Conservation (phyloP, 2,797 vertebrate genomes). For the Pseudochirops corinnae region DNA sequence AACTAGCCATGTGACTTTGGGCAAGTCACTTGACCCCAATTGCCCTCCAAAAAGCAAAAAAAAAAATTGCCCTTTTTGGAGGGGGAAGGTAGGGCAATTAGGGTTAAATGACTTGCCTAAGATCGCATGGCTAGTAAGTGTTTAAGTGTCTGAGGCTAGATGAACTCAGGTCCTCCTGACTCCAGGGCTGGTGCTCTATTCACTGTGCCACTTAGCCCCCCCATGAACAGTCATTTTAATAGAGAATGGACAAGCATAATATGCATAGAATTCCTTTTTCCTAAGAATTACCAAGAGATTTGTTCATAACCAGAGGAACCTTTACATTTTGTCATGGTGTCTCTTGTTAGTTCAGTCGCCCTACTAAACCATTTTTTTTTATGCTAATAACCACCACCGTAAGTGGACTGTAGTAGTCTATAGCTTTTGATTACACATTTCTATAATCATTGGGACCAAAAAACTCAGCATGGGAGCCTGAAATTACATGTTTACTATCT, state of each 20-base stretch:
- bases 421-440: slow-evolving; percentile 35
- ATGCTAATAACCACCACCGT: slow-evolving; percentile 25
- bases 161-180: no score
- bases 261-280: background rate
- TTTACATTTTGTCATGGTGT: slow-evolving; percentile 38
- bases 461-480: background rate
- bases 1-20: no score
- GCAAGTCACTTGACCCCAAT: no score
- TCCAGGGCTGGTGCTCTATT: no score
- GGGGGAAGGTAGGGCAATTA: no score
- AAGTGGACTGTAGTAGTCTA: slow-evolving; percentile 44
- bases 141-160: no score
- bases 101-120: no score
- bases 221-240: slow-evolving; percentile 36
- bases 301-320: slow-evolving; percentile 46
- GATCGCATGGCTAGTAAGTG: no score
- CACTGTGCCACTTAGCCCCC: no score
- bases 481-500: background rate
- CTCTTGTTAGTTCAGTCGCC: slow-evolving; percentile 29
- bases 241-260: background rate
- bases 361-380: background rate
- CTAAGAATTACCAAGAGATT: slow-evolving; percentile 43
- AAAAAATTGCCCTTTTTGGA: no score
- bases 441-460: slow-evolving; percentile 20
- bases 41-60: no score